Conservation (phyloP, 2,888 invertebrate genomes). For the Drosophila heteroneura region DNA sequence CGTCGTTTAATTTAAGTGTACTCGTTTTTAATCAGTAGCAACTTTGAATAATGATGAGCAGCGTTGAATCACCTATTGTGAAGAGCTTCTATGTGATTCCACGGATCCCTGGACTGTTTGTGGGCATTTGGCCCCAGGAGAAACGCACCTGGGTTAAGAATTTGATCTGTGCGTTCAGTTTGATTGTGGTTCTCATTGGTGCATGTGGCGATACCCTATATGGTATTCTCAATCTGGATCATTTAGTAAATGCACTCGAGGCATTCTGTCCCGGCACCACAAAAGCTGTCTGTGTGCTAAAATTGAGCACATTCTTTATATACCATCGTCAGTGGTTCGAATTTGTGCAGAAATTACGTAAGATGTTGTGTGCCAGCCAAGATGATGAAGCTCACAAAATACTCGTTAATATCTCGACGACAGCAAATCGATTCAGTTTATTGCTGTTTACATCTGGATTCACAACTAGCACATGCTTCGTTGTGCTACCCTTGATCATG, state of each 20-base stretch:
- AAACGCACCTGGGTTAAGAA: constrained; percentile 49
- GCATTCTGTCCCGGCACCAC: constrained; percentile 83
- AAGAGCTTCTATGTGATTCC: constrained; percentile 77
- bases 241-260: constrained; percentile 79
- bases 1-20: constrained; percentile 12
- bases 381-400: constrained; percentile 56
- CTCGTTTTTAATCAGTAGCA: constrained; percentile 2
- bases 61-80: constrained; percentile 52
- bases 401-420: constrained; percentile 62
- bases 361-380: constrained; percentile 56
- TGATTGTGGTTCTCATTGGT: constrained; percentile 71
- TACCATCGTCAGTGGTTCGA: constrained; percentile 66
- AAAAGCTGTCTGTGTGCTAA: constrained; percentile 79
- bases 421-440: constrained; percentile 61
- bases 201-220: constrained; percentile 79
- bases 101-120: constrained; percentile 67
- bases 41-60: constrained; percentile 28
- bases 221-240: constrained; percentile 70
- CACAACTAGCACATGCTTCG: constrained; percentile 75
- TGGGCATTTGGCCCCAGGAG: constrained; percentile 82
- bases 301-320: constrained; percentile 76
- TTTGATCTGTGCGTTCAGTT: constrained; percentile 66
- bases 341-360: constrained; percentile 63
- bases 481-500: constrained; percentile 70
- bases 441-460: constrained; percentile 71